These are phyloP conservation scores for Caenorhabditis sp. DNA, from an alignment of 2,888 invertebrate species.

Conservation along the genomic window DNA sequence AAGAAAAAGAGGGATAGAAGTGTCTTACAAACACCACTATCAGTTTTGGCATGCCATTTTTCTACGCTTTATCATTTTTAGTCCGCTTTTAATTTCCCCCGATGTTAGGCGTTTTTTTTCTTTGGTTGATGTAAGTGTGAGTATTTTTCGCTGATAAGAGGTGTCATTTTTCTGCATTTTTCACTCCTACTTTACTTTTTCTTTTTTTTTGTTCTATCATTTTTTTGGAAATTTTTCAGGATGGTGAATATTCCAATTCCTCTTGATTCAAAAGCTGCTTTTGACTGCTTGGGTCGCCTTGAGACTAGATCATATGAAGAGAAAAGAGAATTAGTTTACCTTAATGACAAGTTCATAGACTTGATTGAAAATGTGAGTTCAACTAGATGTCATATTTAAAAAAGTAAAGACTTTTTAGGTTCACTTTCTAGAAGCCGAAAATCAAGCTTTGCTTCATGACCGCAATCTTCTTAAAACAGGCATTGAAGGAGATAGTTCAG, in stretches of 20 bases:
- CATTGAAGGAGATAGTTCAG: conserved; percentile 16
- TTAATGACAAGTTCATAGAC: conserved; percentile 32
- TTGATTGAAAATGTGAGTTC: conserved; percentile 29
- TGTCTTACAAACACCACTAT: conserved; percentile 9
- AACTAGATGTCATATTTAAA: not conserved
- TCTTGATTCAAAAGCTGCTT: not conserved
- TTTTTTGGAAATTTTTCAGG: conserved; percentile 3
- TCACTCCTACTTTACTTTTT: not conserved
- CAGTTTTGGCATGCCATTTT: conserved; percentile 18
- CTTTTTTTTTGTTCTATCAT: conserved; percentile 8
- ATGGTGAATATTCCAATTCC: not conserved
- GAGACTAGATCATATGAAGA: conserved; percentile 5
- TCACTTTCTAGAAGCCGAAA: conserved; percentile 34
- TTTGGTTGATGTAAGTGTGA: conserved; percentile 1
- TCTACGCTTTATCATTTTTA: conserved; percentile 18
- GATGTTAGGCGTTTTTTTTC: conserved; percentile 8
- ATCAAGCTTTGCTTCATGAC: conserved; percentile 24
- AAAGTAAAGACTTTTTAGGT: no score
- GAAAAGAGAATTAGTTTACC: conserved; percentile 18
- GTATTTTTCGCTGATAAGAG: not conserved
- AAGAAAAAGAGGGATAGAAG: not conserved
- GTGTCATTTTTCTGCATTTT: conserved; percentile 2
- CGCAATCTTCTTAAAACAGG: conserved; percentile 26
- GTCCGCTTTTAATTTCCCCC: conserved; percentile 14
- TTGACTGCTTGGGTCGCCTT: not conserved